Evolutionary conservation across 2,113 vertebrate species (phyloP), one percentile per base, ranked within the genome.

Genomic region (Taxidea taxus): DNA sequence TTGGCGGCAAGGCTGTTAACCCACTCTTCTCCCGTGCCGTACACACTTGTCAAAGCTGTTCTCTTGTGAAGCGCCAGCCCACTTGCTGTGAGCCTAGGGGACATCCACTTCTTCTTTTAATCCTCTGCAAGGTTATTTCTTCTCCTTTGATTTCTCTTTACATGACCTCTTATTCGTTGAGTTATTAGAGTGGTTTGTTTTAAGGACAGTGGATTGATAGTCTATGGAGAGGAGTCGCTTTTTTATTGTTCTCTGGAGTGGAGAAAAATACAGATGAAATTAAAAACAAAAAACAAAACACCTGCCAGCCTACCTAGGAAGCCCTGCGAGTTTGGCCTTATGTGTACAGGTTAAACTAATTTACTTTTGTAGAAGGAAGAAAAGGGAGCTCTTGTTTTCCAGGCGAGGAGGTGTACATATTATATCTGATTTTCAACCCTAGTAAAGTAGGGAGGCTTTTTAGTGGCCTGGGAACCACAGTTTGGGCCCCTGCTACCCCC

Each of bases 131-230:
- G 14, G 75, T 47, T 64, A 56, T 49, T 70, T 27, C 1, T 1
- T 85, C 10, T 44, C 13, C n/a, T 88, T 94, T 80, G 56, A 44
- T 60, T 70, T 89, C 18, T 74, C 60, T 60, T 95, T 70, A 27
- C 11, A 4, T 16, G 21, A 51, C 5, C 37, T 37, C 7, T 5
- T 29, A 44, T 23, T 56, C 7, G 25, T 39, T 66, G 31, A 72
- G 11, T 78, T 91, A 31, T 31, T 83, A 78, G 77, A 31, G 51
- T 56, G 42, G 31, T 49, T 27, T 56, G 20, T 34, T 56, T 34
- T 60, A 47, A 66, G 70, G 39, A 42, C 21, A 51, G 16, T 27
- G 21, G 31, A 29, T 81, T 39, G 39, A 34, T 31, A 34, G 16
- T 72, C 18, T 58, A 8, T 51, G 70, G 44, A 47, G 37, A 81